These are phyloP conservation scores for Pollenia griseotomentosa DNA, from an alignment of 2,888 invertebrate genomes.

Conservation along the genomic window DNA sequence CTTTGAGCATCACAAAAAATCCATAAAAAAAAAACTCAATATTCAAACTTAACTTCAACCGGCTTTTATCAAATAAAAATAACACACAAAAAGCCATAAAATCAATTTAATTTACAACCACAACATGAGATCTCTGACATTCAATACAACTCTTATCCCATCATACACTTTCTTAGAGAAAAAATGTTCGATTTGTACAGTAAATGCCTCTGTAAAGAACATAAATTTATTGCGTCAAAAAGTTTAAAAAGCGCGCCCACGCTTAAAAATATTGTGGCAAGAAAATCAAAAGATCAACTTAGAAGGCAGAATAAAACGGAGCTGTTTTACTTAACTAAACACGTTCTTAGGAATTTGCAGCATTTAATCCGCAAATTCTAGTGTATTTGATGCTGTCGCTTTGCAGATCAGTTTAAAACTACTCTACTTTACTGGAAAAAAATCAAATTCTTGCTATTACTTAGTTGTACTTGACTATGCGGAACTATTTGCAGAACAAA, in stretches of 20 bases:
- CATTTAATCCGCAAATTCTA: slow-evolving; percentile 5
- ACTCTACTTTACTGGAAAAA: neutral
- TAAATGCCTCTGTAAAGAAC: slow-evolving; percentile 32
- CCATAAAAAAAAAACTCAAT: neutral
- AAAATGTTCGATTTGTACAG: slow-evolving; percentile 20
- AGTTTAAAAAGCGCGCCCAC: slow-evolving; percentile 61
- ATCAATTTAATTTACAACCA: slow-evolving; percentile 64
- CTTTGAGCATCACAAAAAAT: slow-evolving; percentile 3
- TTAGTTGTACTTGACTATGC: neutral
- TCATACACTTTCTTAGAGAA: slow-evolving; percentile 15
- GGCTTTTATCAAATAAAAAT: slow-evolving; percentile 49
- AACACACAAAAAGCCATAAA: slow-evolving; percentile 36
- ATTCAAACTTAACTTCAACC: slow-evolving; percentile 22
- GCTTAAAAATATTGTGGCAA: slow-evolving; percentile 21
- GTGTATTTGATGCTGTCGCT: neutral
- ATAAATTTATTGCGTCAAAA: slow-evolving; percentile 67
- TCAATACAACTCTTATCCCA: neutral
- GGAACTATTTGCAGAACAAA: neutral
- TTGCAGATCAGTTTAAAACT: neutral
- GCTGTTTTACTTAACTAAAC: neutral
- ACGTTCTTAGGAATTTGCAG: slow-evolving; percentile 36
- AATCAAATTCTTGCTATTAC: slow-evolving; percentile 6
- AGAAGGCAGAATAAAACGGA: neutral
- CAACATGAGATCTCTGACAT: slow-evolving; percentile 38
- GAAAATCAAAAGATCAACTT: neutral